A percentile compares a stretch with the other conserved stretches of the same genome.
Conservation (phyloP, 2,888 invertebrate species). For the Melitaea athalia region DNA sequence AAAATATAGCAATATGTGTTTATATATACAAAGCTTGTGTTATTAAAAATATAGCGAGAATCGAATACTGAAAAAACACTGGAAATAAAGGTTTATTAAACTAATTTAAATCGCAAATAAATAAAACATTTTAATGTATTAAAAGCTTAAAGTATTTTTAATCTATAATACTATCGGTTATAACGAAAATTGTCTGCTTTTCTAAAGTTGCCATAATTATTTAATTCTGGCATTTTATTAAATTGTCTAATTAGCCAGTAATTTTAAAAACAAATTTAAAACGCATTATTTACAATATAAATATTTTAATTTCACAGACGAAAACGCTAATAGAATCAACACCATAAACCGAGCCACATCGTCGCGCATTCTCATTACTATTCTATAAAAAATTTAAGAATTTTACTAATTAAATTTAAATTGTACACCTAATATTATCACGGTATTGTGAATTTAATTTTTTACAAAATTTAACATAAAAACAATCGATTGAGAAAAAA, state of each 20-base stretch:
- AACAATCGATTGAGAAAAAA: conserved; percentile 17
- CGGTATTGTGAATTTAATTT: conserved; percentile 1
- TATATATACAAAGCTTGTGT: conserved; percentile 67
- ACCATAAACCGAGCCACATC: conserved; percentile 10
- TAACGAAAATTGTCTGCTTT: conserved; percentile 14
- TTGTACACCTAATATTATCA: conserved; percentile 15
- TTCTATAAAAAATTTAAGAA: conserved; percentile 29
- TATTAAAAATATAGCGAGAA: conserved; percentile 49
- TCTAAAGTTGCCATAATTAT: conserved; percentile 13
- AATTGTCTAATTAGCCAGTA: conserved; percentile 22
- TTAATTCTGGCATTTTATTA: conserved; percentile 16
- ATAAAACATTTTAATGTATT: conserved; percentile 26
- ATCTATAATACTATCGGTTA: conserved; percentile 39
- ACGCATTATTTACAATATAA: conserved; percentile 33
- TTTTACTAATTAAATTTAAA: conserved; percentile 24
- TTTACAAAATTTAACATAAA: conserved; percentile 15
- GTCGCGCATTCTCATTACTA: conserved; percentile 12
- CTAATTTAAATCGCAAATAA: conserved; percentile 34
- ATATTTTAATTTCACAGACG: conserved; percentile 18
- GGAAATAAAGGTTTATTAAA: conserved; percentile 42
- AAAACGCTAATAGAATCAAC: conserved; percentile 33
- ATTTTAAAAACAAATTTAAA: conserved; percentile 28
- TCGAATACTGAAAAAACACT: conserved; percentile 63
- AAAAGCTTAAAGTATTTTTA: conserved; percentile 25
- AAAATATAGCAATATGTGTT: conserved; percentile 70